phyloP scores from a whole-genome alignment of 2,797 vertebrate genomes.

The Ptychobarbus kaznakovi region DNA sequence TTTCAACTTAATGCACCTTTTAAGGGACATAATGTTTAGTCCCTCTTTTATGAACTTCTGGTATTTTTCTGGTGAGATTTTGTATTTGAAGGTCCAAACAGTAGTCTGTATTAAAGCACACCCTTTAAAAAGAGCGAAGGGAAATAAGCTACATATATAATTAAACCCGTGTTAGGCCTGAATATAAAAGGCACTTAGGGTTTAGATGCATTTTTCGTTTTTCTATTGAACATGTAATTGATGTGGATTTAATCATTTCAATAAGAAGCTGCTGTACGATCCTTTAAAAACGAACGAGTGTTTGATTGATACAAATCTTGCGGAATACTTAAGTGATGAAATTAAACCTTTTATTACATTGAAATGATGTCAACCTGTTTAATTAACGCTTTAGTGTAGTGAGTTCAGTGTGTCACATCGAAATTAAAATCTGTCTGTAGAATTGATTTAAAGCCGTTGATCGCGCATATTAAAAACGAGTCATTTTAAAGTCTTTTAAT shows the following conservation, averaged over 20 bases:
- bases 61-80: slow-evolving; percentile 54
- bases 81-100: slow-evolving; percentile 56
- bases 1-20: slow-evolving; percentile 55
- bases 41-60: slow-evolving; percentile 13
- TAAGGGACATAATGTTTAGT: neutral
- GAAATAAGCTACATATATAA: neutral
- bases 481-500: neutral
- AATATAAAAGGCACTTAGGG: neutral
- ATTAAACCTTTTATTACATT: neutral
- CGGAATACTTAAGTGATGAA: neutral
- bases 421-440: neutral
- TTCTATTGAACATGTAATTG: neutral
- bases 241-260: neutral
- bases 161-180: neutral
- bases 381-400: neutral
- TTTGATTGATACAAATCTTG: neutral
- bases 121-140: slow-evolving; percentile 31
- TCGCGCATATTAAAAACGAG: neutral
- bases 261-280: neutral
- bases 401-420: neutral
- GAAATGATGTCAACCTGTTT: neutral
- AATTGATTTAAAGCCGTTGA: neutral
- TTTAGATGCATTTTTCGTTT: neutral
- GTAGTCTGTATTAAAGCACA: slow-evolving; percentile 55
- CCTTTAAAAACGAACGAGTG: neutral